Conservation (phyloP, 2,888 invertebrate genomes). For the Mesorhabditis sp. region DNA sequence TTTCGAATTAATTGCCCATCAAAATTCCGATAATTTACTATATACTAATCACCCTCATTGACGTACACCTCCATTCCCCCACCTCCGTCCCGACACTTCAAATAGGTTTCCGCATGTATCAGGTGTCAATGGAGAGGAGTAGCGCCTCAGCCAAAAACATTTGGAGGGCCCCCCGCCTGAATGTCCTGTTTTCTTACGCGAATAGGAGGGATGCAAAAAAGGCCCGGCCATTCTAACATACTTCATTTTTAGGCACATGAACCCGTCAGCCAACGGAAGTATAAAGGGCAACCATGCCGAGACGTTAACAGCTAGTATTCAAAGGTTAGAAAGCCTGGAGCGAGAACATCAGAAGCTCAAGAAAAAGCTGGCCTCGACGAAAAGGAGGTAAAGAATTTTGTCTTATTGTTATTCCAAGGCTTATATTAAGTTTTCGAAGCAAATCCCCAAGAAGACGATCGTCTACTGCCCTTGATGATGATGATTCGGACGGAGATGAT, state of each 20-base stretch:
- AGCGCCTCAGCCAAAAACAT: too few species aligned
- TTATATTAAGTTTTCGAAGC: neutral
- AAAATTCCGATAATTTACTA: too few species aligned
- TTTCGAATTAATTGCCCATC: too few species aligned
- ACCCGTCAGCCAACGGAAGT: neutral
- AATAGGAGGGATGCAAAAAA: too few species aligned
- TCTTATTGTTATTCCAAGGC: neutral
- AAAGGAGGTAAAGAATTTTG: neutral
- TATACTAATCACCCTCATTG: too few species aligned
- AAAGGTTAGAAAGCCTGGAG: neutral
- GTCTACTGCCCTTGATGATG: neutral
- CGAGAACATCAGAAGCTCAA: conserved; percentile 1
- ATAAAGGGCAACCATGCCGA: neutral
- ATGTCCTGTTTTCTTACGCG: too few species aligned
- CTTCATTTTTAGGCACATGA: neutral
- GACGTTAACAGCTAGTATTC: neutral
- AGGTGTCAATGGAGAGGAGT: too few species aligned
- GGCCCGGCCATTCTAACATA: too few species aligned
- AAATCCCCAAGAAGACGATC: neutral
- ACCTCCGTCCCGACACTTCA: too few species aligned
- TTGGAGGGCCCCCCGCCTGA: too few species aligned
- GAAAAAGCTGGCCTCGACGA: neutral
- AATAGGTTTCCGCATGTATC: too few species aligned
- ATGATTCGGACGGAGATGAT: neutral
- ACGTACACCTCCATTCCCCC: too few species aligned